Conservation (phyloP, 2,888 invertebrate genomes). For the Colostygia pectinataria region DNA sequence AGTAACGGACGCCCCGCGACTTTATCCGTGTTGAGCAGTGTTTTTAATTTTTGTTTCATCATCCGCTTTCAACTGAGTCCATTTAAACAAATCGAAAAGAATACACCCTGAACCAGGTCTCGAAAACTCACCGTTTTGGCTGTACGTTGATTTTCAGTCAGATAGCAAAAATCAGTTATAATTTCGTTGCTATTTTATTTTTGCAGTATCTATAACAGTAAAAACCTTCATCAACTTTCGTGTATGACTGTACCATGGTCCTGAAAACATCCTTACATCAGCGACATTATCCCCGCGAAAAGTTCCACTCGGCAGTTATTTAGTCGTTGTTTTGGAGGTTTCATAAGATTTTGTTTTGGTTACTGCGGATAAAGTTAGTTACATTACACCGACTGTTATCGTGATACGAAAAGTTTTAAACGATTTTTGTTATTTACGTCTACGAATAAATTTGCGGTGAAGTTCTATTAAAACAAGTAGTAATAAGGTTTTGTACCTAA, state of each 20-base stretch:
- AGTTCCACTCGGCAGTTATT: constrained; percentile 41
- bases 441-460: background rate
- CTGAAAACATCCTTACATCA: constrained; percentile 43
- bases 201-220: background rate
- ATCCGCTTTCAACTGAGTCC: no score
- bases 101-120: no score
- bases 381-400: constrained; percentile 7
- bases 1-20: no score
- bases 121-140: no score
- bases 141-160: no score
- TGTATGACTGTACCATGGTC: constrained; percentile 17
- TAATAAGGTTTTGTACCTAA: background rate
- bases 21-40: no score
- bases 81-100: no score
- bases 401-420: constrained; percentile 15
- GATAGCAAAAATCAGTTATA: no score
- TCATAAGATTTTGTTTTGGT: constrained; percentile 38
- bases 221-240: background rate
- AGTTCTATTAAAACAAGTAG: background rate
- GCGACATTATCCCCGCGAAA: constrained; percentile 39
- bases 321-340: constrained; percentile 33
- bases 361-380: constrained; percentile 23
- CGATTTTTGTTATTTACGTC: constrained; percentile 15
- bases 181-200: no score
- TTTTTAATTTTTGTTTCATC: no score